phyloP scores from a whole-genome alignment of 2,797 vertebrate species.

The Pyrocephalus nanus region DNA sequence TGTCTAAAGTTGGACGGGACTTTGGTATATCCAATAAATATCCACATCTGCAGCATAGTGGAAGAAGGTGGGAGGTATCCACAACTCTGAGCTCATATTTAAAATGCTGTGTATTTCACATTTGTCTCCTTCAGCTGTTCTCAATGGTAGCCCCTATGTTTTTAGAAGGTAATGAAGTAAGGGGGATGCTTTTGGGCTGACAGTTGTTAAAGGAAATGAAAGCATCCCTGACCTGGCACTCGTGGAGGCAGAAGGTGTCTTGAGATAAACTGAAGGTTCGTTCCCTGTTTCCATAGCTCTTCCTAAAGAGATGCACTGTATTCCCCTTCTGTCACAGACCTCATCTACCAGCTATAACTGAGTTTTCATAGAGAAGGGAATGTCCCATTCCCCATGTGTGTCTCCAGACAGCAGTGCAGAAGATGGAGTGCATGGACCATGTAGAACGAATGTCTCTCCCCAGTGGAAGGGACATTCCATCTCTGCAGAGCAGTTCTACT shows the following conservation, averaged over 20 bases:
- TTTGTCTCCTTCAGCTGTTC: neutral
- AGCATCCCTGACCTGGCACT: neutral
- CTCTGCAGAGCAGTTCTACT: neutral
- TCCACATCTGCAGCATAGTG: neutral
- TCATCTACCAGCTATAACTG: neutral
- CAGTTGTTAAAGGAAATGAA: neutral
- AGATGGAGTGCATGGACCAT: accelerated
- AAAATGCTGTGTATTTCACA: neutral
- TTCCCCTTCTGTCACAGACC: neutral
- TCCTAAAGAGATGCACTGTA: neutral
- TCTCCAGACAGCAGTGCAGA: neutral
- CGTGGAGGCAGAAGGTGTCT: accelerated
- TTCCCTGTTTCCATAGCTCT: neutral
- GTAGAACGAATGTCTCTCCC: neutral
- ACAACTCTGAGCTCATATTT: no score
- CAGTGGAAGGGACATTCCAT: neutral
- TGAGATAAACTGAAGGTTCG: neutral
- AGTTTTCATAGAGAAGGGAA: neutral
- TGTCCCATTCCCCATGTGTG: accelerated
- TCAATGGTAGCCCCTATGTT: neutral
- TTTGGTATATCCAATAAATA: neutral
- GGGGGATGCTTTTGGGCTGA: neutral
- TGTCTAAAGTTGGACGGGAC: neutral
- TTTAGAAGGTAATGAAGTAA: neutral
- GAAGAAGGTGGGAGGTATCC: no score